phyloP scores from a whole-genome alignment of 2,888 invertebrate species.

The Drosophila robusta region DNA sequence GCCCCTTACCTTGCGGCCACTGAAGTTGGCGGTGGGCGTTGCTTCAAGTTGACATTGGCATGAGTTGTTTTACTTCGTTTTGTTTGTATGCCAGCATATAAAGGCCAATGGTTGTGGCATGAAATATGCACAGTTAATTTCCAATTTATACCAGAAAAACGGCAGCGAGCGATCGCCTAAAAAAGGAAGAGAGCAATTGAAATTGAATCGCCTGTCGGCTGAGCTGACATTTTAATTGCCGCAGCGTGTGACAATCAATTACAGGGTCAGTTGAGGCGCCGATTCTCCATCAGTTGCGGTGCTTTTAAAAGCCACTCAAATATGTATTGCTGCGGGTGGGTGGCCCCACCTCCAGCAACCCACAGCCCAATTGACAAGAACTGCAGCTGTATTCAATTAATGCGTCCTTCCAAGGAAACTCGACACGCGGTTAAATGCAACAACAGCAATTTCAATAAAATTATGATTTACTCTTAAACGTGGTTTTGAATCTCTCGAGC shows the following conservation, averaged over 20 bases:
- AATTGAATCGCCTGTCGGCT: slow-evolving; percentile 35
- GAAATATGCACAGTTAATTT: slow-evolving; percentile 75
- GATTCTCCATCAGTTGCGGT: slow-evolving; percentile 37
- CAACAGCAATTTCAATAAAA: slow-evolving; percentile 56
- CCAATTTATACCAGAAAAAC: slow-evolving; percentile 48
- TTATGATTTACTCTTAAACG: slow-evolving; percentile 36
- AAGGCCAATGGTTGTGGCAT: slow-evolving; percentile 57
- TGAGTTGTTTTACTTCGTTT: slow-evolving; percentile 8
- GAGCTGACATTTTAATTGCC: slow-evolving; percentile 72
- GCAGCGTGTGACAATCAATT: slow-evolving; percentile 75
- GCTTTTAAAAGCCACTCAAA: slow-evolving; percentile 73
- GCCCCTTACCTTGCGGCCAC: slow-evolving; percentile 2
- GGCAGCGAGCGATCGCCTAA: slow-evolving; percentile 9
- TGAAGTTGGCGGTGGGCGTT: slow-evolving; percentile 21
- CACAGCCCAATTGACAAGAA: slow-evolving; percentile 61
- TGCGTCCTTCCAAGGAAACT: slow-evolving; percentile 6
- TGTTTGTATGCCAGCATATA: slow-evolving; percentile 28
- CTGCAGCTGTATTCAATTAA: slow-evolving; percentile 73
- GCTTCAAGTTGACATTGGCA: slow-evolving; percentile 35
- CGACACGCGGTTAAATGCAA: slow-evolving; percentile 34
- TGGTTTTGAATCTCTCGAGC: neutral
- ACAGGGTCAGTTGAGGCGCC: slow-evolving; percentile 56
- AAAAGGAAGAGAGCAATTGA: slow-evolving; percentile 36
- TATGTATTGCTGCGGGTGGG: slow-evolving; percentile 57
- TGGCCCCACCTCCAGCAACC: slow-evolving; percentile 15